Conservation (phyloP, 2,888 invertebrate genomes). For the Elgonia sp. region DNA sequence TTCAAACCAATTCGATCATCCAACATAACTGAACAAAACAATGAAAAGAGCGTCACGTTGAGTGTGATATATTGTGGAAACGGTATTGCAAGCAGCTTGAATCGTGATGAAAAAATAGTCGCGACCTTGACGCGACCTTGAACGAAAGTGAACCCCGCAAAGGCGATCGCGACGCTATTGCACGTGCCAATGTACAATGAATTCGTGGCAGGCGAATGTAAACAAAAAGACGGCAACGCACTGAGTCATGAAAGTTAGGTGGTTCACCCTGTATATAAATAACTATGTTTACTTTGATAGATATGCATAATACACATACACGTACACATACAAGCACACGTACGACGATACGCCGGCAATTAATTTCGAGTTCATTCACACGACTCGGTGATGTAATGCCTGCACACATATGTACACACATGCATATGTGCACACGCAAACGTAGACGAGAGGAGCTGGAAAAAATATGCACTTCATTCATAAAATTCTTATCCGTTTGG, state of each 20-base stretch:
- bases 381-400: conserved; percentile 61
- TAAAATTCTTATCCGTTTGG: conserved; percentile 70
- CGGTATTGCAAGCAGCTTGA: conserved; percentile 16
- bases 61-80: not conserved
- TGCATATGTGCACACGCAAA: not conserved
- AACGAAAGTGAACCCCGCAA: conserved; percentile 47
- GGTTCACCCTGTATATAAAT: conserved; percentile 66
- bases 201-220: conserved; percentile 52
- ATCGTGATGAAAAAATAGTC: conserved; percentile 35
- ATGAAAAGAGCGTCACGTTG: conserved; percentile 17
- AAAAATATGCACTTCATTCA: conserved; percentile 69
- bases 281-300: conserved; percentile 62
- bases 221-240: conserved; percentile 37
- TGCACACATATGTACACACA: not conserved
- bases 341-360: conserved; percentile 64
- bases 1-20: too few species aligned
- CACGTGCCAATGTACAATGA: conserved; percentile 56
- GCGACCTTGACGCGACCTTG: conserved; percentile 52
- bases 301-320: conserved; percentile 57
- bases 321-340: conserved; percentile 37
- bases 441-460: conserved; percentile 18
- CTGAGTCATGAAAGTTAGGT: conserved; percentile 64
- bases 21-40: not conserved
- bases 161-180: conserved; percentile 39
- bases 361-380: conserved; percentile 72